phyloP scores from a whole-genome alignment of 2,888 invertebrate genomes.

The Lumbricus terrestris region DNA sequence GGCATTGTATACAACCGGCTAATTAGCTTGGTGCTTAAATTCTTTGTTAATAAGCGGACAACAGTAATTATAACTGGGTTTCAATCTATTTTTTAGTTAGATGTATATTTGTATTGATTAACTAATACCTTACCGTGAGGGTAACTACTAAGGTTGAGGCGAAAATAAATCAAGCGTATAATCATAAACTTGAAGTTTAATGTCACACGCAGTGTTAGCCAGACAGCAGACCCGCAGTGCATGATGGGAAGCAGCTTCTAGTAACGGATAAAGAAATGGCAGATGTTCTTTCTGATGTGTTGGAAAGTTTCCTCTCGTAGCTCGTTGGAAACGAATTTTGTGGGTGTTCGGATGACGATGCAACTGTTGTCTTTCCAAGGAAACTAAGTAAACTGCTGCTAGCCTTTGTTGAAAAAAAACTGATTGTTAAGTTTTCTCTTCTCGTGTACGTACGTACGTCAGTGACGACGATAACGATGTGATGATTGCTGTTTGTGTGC shows the following conservation, averaged over 20 bases:
- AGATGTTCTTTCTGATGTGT: neutral
- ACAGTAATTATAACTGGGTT: neutral
- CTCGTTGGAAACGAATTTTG: neutral
- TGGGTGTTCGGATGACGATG: neutral
- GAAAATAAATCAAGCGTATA: neutral
- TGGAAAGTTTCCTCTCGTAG: neutral
- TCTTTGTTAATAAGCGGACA: neutral
- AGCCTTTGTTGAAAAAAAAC: constrained; percentile 3
- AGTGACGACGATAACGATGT: neutral
- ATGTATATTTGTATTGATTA: neutral
- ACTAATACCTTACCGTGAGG: neutral
- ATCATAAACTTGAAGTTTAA: neutral
- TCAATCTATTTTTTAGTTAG: neutral
- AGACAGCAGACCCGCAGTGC: neutral
- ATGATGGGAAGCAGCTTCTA: neutral
- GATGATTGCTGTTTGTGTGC: neutral
- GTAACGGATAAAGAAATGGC: neutral
- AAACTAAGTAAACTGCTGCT: constrained; percentile 3
- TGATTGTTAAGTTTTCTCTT: constrained; percentile 3
- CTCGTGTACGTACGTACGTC: neutral
- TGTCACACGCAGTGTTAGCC: neutral
- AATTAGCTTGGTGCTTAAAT: neutral
- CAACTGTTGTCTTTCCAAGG: neutral
- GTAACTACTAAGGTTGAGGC: neutral
- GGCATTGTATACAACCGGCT: neutral